Evolutionary conservation across 2,888 invertebrate genomes (phyloP).

Genomic region (Hypena proboscidalis): DNA sequence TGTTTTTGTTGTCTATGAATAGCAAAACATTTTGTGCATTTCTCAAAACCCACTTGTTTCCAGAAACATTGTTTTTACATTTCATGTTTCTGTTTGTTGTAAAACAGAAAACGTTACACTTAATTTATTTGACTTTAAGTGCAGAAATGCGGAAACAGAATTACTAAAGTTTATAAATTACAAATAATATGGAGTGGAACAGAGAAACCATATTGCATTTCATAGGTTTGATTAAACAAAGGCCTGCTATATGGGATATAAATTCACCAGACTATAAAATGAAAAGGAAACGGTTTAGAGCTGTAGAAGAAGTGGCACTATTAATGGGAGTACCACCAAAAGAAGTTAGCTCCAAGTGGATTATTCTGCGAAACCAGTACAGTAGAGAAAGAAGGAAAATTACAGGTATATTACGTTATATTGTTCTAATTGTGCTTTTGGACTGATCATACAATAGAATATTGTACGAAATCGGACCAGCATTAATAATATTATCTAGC

Average conservation of each 20-base stretch:
- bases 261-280: constrained; percentile 8
- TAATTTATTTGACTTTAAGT: background rate
- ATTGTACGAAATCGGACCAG: too few relatives aligned
- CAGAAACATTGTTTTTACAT: constrained; percentile 11
- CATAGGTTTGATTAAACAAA: constrained; percentile 11
- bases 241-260: constrained; percentile 10
- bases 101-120: constrained; percentile 1
- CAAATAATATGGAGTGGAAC: constrained; percentile 13
- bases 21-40: constrained; percentile 13
- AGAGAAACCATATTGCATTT: constrained; percentile 14
- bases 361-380: constrained; percentile 11
- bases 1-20: constrained; percentile 5
- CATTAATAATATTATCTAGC: too few relatives aligned
- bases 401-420: constrained; percentile 5
- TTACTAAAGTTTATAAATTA: too few relatives aligned
- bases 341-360: constrained; percentile 15
- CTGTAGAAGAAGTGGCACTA: constrained; percentile 13
- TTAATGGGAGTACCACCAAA: constrained; percentile 11
- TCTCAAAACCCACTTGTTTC: background rate
- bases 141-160: too few relatives aligned
- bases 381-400: constrained; percentile 14
- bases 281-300: constrained; percentile 9
- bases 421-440: too few relatives aligned
- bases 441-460: too few relatives aligned
- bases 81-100: constrained; percentile 5